A percentile compares a stretch with the other conserved stretches of the same genome.
phyloP scores from a whole-genome alignment of 2,797 vertebrate genomes.

The Apodemus agrarius region DNA sequence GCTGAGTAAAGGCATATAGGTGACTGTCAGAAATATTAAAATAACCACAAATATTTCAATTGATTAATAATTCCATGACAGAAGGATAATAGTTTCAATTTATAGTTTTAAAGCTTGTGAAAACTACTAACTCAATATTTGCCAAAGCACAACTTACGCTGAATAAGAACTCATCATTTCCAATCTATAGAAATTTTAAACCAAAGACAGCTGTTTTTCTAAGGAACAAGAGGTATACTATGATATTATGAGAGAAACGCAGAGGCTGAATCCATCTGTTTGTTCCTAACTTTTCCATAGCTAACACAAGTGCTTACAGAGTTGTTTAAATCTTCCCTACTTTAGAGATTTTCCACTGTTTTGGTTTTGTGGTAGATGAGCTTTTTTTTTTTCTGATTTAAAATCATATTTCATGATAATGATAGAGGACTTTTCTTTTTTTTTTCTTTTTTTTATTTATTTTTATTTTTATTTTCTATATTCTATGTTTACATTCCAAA shows the following conservation, averaged over 20 bases:
- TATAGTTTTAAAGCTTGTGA: background rate
- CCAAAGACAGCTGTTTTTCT: background rate
- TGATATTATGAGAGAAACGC: background rate
- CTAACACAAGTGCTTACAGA: background rate
- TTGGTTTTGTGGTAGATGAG: background rate
- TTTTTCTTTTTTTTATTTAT: too few species aligned
- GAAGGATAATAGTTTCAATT: background rate
- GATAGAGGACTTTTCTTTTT: too few species aligned
- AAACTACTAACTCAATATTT: background rate
- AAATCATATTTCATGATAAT: too few species aligned
- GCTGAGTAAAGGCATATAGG: background rate
- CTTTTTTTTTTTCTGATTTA: too few species aligned
- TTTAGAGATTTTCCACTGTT: background rate
- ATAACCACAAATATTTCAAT: background rate
- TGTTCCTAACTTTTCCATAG: background rate
- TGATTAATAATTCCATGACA: background rate
- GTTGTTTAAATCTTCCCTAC: background rate
- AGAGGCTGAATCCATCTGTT: background rate
- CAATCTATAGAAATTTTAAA: background rate
- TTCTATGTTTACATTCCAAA: too few species aligned
- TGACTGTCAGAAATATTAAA: background rate
- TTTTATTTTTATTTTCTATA: too few species aligned
- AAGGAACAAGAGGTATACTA: background rate
- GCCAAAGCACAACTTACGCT: background rate
- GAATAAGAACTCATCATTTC: background rate